These are phyloP conservation scores for Harlomillsia oculata DNA, from an alignment of 1,140 invertebrate genomes.

Conservation along the genomic window DNA sequence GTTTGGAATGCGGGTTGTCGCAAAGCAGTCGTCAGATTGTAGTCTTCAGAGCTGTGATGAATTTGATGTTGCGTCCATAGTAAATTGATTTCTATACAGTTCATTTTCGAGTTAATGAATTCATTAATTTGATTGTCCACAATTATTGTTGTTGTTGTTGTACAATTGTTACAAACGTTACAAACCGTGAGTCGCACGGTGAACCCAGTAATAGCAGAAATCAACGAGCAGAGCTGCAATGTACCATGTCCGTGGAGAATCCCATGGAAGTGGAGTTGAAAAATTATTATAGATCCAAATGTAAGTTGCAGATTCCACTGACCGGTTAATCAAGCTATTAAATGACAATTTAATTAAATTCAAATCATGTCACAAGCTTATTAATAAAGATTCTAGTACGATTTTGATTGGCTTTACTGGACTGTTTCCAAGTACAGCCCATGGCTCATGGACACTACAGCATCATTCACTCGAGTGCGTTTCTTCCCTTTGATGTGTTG, in stretches of 20 bases:
- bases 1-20: conserved; percentile 71
- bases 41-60: conserved; percentile 96
- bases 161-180: too few species aligned
- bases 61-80: conserved; percentile 92
- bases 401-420: conserved; percentile 53
- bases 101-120: too few species aligned
- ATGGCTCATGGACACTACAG: conserved; percentile 63
- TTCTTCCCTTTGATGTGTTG: conserved; percentile 45
- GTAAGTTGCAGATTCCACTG: conserved; percentile 61
- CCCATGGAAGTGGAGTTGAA: conserved; percentile 64
- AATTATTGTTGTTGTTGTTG: too few species aligned
- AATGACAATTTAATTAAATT: background rate
- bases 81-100: conserved; percentile 66
- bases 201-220: conserved; percentile 86
- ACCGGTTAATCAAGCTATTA: conserved; percentile 40
- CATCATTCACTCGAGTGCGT: conserved; percentile 61
- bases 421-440: conserved; percentile 64
- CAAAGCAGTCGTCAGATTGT: conserved; percentile 80
- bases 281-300: conserved; percentile 61
- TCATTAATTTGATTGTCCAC: too few species aligned
- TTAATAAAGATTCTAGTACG: conserved; percentile 32
- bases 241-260: conserved; percentile 66
- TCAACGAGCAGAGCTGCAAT: conserved; percentile 66
- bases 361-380: background rate
- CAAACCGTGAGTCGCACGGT: conserved; percentile 74